These are phyloP conservation scores for Lerema accius DNA, from an alignment of 1,140 invertebrate genomes.

Conservation along the genomic window DNA sequence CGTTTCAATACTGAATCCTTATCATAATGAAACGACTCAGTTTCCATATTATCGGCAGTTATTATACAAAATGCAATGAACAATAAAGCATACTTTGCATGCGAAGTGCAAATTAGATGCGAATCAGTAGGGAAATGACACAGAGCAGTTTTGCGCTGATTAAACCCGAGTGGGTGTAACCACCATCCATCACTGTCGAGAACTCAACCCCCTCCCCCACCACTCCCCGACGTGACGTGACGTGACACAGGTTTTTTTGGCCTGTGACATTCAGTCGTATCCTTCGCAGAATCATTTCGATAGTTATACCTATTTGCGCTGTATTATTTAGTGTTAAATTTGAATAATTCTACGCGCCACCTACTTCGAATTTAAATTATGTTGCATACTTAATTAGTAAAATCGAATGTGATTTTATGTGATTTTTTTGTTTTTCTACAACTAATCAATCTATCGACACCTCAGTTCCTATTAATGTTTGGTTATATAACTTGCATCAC, in stretches of 20 bases:
- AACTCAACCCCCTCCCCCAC: too few species aligned
- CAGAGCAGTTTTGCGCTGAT: conserved; percentile 32
- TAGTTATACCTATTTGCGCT: conserved; percentile 4
- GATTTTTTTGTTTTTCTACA: too few species aligned
- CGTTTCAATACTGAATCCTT: too few species aligned
- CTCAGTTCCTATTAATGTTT: too few species aligned
- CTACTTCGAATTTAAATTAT: background rate
- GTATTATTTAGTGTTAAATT: conserved; percentile 21
- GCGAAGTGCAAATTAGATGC: conserved; percentile 12
- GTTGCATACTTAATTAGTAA: background rate
- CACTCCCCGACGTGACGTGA: too few species aligned
- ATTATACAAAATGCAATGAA: background rate
- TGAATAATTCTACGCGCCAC: background rate
- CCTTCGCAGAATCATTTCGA: conserved; percentile 2
- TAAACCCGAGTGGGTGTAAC: conserved; percentile 28
- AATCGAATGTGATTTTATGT: too few species aligned
- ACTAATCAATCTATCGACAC: too few species aligned
- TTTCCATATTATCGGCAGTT: background rate
- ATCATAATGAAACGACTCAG: too few species aligned
- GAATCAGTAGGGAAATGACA: conserved; percentile 25
- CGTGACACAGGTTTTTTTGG: conserved; percentile 30
- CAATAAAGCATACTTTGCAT: conserved; percentile 10
- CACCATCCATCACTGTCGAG: conserved; percentile 37
- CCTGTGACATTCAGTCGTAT: conserved; percentile 4
- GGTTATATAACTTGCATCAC: too few species aligned